Evolutionary conservation across 2,797 vertebrate species (phyloP).

Genomic region (Lithobates sylvaticus): DNA sequence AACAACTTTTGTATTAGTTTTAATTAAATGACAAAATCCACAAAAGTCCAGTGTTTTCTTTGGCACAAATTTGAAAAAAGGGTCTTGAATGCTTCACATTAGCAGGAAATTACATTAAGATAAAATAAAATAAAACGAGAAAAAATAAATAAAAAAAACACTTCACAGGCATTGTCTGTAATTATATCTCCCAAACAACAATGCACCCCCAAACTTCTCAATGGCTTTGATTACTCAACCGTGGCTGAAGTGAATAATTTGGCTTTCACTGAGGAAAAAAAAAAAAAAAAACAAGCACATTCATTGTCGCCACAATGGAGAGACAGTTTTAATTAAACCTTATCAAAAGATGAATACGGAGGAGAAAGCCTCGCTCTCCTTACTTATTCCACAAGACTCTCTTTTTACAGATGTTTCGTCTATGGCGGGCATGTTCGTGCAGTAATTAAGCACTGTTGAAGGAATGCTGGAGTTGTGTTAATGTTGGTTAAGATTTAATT

Average conservation of each 20-base stretch:
- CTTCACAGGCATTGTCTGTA: conserved; percentile 72
- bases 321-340: conserved; percentile 97
- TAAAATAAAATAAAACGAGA: conserved; percentile 28
- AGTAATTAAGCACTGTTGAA: conserved; percentile 88
- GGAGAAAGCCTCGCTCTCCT: conserved; percentile 74
- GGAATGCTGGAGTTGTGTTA: conserved; percentile 82
- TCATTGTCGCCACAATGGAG: conserved; percentile 88
- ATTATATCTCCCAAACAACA: conserved; percentile 85
- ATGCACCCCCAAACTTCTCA: conserved; percentile 85
- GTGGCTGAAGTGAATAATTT: conserved; percentile 90
- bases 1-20: conserved; percentile 35
- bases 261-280: conserved; percentile 78
- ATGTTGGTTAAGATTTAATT: conserved; percentile 88
- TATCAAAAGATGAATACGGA: conserved; percentile 93
- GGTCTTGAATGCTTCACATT: conserved; percentile 64
- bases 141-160: conserved; percentile 45
- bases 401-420: conserved; percentile 85
- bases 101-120: conserved; percentile 71
- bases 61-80: conserved; percentile 64
- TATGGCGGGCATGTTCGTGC: conserved; percentile 81
- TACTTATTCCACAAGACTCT: conserved; percentile 83
- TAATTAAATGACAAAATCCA: conserved; percentile 41
- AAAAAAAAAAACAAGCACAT: conserved; percentile 89
- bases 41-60: conserved; percentile 42
- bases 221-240: conserved; percentile 93